Percentiles rank a stretch among this genome's conserved stretches.
Evolutionary conservation across 2,797 vertebrate genomes (phyloP).

Genomic region (Myotis myotis): DNA sequence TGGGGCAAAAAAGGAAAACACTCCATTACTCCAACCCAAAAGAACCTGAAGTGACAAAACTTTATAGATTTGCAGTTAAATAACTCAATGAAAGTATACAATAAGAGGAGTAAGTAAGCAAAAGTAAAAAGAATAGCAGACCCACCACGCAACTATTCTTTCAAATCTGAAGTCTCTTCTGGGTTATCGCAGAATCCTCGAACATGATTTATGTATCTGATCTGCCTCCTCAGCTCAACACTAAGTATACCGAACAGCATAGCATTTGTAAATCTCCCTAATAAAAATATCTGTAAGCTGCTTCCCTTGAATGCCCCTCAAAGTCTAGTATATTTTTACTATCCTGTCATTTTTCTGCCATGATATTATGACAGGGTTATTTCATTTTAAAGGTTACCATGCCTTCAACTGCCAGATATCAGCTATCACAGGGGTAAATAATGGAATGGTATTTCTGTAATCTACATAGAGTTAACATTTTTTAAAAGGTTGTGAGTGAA

Average conservation of each 20-base stretch:
- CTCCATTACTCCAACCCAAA: background rate
- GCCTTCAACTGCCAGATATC: slow-evolving; percentile 58
- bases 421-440: slow-evolving; percentile 34
- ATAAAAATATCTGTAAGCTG: slow-evolving; percentile 61
- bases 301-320: slow-evolving; percentile 38
- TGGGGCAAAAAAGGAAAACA: background rate
- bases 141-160: background rate
- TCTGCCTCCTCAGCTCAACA: slow-evolving; percentile 49
- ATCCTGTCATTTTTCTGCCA: slow-evolving; percentile 58
- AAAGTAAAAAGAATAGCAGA: background rate
- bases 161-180: background rate
- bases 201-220: slow-evolving; percentile 43
- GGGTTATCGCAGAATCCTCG: background rate
- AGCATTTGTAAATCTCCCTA: slow-evolving; percentile 54
- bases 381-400: slow-evolving; percentile 73
- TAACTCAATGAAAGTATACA: background rate
- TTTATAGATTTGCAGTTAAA: background rate
- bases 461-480: slow-evolving; percentile 43
- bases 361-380: slow-evolving; percentile 66
- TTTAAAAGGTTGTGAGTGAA: slow-evolving; percentile 50
- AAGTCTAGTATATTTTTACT: slow-evolving; percentile 62
- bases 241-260: background rate
- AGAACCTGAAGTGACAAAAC: slow-evolving; percentile 14
- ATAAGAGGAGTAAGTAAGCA: background rate
- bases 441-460: slow-evolving; percentile 51